A percentile compares a stretch with the other conserved stretches of the same genome.
phyloP scores from a whole-genome alignment of 2,888 invertebrate species.

The Fragum whitleyi region DNA sequence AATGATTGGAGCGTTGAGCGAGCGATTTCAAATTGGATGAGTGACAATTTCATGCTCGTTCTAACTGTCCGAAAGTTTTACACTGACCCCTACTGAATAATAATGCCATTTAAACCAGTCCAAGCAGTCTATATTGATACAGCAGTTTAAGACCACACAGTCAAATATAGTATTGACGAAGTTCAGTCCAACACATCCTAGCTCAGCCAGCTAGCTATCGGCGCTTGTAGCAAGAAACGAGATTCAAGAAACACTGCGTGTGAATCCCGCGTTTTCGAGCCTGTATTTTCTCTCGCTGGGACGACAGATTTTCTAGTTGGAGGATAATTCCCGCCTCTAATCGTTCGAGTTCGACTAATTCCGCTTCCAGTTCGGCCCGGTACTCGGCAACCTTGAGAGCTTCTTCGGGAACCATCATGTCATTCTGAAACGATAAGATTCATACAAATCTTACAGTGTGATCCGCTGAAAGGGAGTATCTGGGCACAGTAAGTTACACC shows the following conservation, averaged over 20 bases:
- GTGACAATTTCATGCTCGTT: no score
- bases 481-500: no score
- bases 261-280: conserved; percentile 43
- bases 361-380: conserved; percentile 26
- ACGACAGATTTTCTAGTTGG: conserved; percentile 30
- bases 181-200: not conserved
- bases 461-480: no score
- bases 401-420: not conserved
- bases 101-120: no score
- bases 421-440: conserved; percentile 2
- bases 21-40: no score
- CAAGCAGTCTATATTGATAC: not conserved
- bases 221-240: conserved; percentile 46
- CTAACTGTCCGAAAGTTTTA: no score
- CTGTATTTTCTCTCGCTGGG: conserved; percentile 35
- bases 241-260: conserved; percentile 53
- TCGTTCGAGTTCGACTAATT: conserved; percentile 34
- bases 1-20: no score
- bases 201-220: conserved; percentile 9
- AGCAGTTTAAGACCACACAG: not conserved
- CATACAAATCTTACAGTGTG: no score
- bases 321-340: conserved; percentile 34
- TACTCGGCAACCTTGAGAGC: not conserved
- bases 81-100: no score
- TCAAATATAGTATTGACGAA: not conserved